Base-by-base conservation (phyloP, 2,113 vertebrate species). In the Halichoeres trimaculatus region DNA sequence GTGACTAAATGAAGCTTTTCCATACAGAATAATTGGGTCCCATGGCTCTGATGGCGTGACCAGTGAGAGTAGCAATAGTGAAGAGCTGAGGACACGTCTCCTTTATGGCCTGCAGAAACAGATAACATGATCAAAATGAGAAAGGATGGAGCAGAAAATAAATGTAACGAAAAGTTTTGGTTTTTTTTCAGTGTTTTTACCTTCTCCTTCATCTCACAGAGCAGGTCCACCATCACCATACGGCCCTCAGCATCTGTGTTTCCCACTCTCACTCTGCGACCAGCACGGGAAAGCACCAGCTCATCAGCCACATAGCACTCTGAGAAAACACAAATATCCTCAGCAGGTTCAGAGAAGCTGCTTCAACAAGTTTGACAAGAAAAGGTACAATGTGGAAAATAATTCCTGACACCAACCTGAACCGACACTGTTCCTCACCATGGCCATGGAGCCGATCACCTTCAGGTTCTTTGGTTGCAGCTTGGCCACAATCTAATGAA, bases 371-470 rank as follows among this genome's bases (percentile, higher is more conserved):
- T 56, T 24, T 23, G 1, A 4, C 23, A 17, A 14, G 16, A 54
- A n/a, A 35, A 38, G n/a, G 35, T 1, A 23, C n/a, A 4, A 23
- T 11, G 8, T 47, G 35, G 19, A 17, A 8, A 68, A 5, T 10
- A 1, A 40, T 40, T 40, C 2, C n/a, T 51, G 1, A n/a, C 26
- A 86, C 92, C 58, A 45, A 95, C 94, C 94, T 90, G 94, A 80
- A 2, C 94, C 94, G 13, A 95, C 94, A 0, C 94, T 95, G 92
- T 95, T 95, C 83, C 94, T 92, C 85, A 95, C 94, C 94, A 95
- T 95, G 17, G 94, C 90, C 94, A 95, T 92, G 30, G 92, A 35
- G 23, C 94, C 94, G 1, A 95, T 13, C 12, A 94, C 94, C 75
- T 94, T 94, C 68, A 95, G 83, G 53, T 94, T 80, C 48, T 88